phyloP scores from a whole-genome alignment of 2,113 vertebrate species.

The Cygnus atratus region DNA sequence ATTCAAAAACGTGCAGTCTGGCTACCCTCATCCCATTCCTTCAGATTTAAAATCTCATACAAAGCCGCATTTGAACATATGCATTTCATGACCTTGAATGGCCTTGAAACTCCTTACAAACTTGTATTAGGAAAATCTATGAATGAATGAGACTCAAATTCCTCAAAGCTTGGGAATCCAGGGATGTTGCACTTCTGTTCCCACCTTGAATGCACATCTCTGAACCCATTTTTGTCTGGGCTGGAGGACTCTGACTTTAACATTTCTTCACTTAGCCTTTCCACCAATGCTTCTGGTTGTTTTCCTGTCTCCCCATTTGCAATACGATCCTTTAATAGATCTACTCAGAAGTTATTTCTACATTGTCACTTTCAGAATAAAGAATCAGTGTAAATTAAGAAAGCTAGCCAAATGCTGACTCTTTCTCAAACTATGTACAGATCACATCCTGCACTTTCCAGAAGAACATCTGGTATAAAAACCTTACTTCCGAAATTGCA shows the following conservation, averaged over 20 bases:
- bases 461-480: not conserved
- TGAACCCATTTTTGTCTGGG: not conserved
- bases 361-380: not conserved
- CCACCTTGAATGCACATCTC: not conserved
- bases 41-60: not conserved
- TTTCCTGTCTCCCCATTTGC: not conserved
- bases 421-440: not conserved
- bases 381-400: not conserved
- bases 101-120: not conserved
- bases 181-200: not conserved
- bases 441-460: not conserved
- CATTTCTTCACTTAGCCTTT: not conserved
- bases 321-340: not conserved
- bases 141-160: not conserved
- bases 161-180: not conserved
- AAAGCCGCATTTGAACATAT: not conserved
- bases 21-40: not conserved
- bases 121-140: not conserved
- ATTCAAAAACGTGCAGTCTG: not conserved
- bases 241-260: not conserved
- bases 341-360: not conserved
- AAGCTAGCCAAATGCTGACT: not conserved
- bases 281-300: not conserved
- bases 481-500: not conserved
- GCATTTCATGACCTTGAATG: not conserved